phyloP scores from a whole-genome alignment of 2,888 invertebrate genomes.

The Hanleya hanleyi region DNA sequence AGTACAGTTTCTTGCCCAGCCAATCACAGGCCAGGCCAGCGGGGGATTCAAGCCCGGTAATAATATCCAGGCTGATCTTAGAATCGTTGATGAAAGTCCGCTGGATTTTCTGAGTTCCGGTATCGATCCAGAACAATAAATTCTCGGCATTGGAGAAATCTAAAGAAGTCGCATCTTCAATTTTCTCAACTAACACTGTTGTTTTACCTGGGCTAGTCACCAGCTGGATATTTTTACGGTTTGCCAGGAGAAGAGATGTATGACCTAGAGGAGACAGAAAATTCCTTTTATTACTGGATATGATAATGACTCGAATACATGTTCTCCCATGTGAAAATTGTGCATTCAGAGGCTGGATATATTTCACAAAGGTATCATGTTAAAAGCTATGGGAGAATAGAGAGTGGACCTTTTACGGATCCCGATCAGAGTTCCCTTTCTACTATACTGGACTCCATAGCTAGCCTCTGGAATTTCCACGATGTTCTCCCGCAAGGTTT shows the following conservation, averaged over 20 bases:
- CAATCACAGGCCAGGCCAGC: slow-evolving; percentile 77
- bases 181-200: slow-evolving; percentile 74
- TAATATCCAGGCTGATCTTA: slow-evolving; percentile 44
- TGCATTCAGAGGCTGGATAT: too few species aligned
- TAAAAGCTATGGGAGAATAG: too few species aligned
- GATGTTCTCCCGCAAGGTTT: too few species aligned
- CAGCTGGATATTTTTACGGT: slow-evolving; percentile 87
- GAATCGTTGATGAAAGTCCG: slow-evolving; percentile 70
- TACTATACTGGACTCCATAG: too few species aligned
- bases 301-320: too few species aligned
- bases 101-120: slow-evolving; percentile 86
- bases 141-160: slow-evolving; percentile 88
- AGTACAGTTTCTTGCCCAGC: slow-evolving; percentile 75
- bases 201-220: slow-evolving; percentile 60
- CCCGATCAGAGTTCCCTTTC: too few species aligned
- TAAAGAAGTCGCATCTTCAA: slow-evolving; percentile 84
- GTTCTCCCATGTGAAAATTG: too few species aligned
- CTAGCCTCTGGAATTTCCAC: too few species aligned
- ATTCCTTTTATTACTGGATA: too few species aligned
- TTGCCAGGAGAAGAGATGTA: slow-evolving; percentile 83
- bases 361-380: too few species aligned
- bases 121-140: slow-evolving; percentile 93
- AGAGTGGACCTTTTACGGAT: too few species aligned
- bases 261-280: slow-evolving; percentile 57
- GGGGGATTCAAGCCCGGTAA: slow-evolving; percentile 83